phyloP scores from a whole-genome alignment of 2,888 invertebrate genomes.

The Morpho helenor region DNA sequence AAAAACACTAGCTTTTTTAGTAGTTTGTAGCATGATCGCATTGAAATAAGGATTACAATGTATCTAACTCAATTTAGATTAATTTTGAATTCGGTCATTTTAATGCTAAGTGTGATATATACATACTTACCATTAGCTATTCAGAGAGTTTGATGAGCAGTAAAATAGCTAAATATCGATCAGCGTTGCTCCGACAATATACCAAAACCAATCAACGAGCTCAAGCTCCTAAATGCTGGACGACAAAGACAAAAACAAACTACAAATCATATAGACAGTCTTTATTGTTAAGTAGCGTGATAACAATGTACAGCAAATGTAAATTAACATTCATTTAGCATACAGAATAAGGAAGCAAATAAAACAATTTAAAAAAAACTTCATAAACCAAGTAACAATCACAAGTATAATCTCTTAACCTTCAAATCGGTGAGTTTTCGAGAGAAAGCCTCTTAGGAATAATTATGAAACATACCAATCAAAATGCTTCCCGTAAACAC shows the following conservation, averaged over 20 bases:
- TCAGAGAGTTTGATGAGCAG: too few relatives aligned
- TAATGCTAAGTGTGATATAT: too few relatives aligned
- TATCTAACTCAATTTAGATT: too few relatives aligned
- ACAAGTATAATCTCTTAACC: slow-evolving; percentile 38
- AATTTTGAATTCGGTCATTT: too few relatives aligned
- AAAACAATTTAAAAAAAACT: slow-evolving; percentile 14
- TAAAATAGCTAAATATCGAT: too few relatives aligned
- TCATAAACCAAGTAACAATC: slow-evolving; percentile 27
- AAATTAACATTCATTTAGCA: slow-evolving; percentile 42
- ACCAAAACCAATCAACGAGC: too few relatives aligned
- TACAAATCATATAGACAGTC: slow-evolving; percentile 50
- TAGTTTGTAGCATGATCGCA: too few relatives aligned
- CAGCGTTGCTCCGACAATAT: too few relatives aligned
- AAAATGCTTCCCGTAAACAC: slow-evolving; percentile 3
- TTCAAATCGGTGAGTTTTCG: slow-evolving; percentile 50
- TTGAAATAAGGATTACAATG: too few relatives aligned
- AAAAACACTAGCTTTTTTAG: too few relatives aligned
- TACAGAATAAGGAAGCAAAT: slow-evolving; percentile 23
- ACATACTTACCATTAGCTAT: too few relatives aligned
- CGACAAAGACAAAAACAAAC: slow-evolving; percentile 9
- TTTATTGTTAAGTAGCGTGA: slow-evolving; percentile 60
- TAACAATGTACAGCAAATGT: slow-evolving; percentile 51
- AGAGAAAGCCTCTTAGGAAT: slow-evolving; percentile 42
- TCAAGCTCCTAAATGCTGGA: too few relatives aligned
- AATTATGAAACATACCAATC: slow-evolving; percentile 22